These are phyloP conservation scores for Caradrina clavipalpis DNA, from an alignment of 2,888 invertebrate species.

Conservation along the genomic window DNA sequence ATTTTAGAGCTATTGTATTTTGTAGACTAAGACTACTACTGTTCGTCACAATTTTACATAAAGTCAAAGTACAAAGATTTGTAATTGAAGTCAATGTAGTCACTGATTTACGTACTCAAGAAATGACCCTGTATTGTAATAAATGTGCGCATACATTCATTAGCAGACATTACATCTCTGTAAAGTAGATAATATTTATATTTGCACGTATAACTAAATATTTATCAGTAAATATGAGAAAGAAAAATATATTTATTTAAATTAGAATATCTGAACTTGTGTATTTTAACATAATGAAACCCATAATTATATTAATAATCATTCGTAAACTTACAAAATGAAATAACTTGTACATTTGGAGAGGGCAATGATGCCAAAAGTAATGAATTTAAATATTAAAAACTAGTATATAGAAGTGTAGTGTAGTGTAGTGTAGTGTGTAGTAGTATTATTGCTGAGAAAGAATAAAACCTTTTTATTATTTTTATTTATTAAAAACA, in stretches of 20 bases:
- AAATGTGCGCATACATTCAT: neutral
- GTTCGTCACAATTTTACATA: constrained; percentile 12
- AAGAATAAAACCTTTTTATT: no score
- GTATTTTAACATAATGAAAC: neutral
- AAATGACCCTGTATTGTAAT: constrained; percentile 19
- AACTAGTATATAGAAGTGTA: no score
- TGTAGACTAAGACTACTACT: neutral
- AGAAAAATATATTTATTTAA: no score
- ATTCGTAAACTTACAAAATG: constrained; percentile 10
- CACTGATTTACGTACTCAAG: constrained; percentile 26
- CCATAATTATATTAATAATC: constrained; percentile 24
- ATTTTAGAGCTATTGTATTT: constrained; percentile 6
- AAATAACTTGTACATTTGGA: constrained; percentile 12
- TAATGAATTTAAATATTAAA: neutral
- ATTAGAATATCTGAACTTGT: no score
- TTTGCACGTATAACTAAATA: neutral
- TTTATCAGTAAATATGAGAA: no score
- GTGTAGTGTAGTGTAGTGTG: no score
- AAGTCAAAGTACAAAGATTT: constrained; percentile 1
- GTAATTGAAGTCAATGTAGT: constrained; percentile 8
- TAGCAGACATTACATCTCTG: neutral
- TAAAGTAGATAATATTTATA: neutral
- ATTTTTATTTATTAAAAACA: no score
- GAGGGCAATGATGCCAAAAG: constrained; percentile 1
- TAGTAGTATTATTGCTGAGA: no score